phyloP scores from a whole-genome alignment of 2,797 vertebrate species.

The Lophotriccus pileatus region DNA sequence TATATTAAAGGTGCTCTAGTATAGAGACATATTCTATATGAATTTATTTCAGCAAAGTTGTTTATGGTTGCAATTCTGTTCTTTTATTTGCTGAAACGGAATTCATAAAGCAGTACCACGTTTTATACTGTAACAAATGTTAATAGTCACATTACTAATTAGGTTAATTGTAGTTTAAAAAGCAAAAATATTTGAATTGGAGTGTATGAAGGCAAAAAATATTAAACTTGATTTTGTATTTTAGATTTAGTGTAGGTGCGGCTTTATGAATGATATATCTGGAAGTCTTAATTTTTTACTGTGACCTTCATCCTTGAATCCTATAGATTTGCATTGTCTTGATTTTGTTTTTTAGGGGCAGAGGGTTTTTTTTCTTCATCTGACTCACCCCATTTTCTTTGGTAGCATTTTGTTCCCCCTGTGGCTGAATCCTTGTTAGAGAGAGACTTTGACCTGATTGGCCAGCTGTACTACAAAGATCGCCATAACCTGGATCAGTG shows the following conservation, averaged over 20 bases:
- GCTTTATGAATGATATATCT: background rate
- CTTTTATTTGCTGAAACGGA: background rate
- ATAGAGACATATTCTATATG: background rate
- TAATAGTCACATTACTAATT: background rate
- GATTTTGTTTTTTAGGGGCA: background rate
- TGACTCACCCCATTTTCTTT: constrained; percentile 62
- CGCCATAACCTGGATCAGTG: constrained; percentile 91
- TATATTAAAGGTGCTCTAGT: background rate
- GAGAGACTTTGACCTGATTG: constrained; percentile 85
- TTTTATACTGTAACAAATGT: background rate
- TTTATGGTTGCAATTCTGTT: background rate
- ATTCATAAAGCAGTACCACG: background rate
- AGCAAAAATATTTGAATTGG: background rate
- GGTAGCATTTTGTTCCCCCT: constrained; percentile 84
- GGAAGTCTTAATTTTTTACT: background rate
- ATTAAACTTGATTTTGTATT: background rate
- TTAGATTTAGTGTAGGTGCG: background rate
- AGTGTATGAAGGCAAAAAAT: background rate
- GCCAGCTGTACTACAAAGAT: constrained; percentile 92
- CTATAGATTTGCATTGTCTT: background rate
- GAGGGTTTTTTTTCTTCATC: background rate
- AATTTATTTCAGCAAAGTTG: background rate
- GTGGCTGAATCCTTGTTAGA: constrained; percentile 81
- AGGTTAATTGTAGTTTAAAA: background rate
- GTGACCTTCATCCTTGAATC: background rate